Evolutionary conservation across 2,113 vertebrate genomes (phyloP).

Genomic region (Malurus alboscapulatus): DNA sequence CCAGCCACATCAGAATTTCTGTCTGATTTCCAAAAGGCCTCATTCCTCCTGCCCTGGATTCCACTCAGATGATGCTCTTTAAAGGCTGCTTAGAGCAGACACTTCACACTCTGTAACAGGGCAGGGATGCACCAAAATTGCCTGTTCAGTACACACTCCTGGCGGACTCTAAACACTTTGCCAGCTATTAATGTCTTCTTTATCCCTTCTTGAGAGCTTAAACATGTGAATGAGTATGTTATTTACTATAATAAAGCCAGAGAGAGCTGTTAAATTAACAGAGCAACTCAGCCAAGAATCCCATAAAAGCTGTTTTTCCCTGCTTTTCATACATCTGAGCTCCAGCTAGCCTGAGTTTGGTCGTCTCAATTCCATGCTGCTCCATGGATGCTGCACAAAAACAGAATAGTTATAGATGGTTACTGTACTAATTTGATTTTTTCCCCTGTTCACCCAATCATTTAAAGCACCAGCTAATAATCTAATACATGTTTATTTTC

Average conservation of each 20-base stretch:
- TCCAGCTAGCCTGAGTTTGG: background rate
- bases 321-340: background rate
- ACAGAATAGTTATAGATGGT: background rate
- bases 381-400: background rate
- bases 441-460: background rate
- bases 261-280: slow-evolving; percentile 60
- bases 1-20: background rate
- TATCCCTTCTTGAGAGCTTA: slow-evolving; percentile 44
- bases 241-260: slow-evolving; percentile 55
- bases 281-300: slow-evolving; percentile 31
- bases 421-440: background rate
- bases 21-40: background rate
- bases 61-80: background rate
- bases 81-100: background rate
- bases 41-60: background rate
- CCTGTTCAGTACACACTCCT: background rate
- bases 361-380: background rate
- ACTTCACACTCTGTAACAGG: background rate
- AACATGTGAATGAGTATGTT: slow-evolving; percentile 58
- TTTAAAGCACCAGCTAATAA: background rate
- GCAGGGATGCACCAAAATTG: background rate
- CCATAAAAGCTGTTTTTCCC: slow-evolving; percentile 16
- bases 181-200: slow-evolving; percentile 30
- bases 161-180: background rate
- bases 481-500: background rate